Evolutionary conservation across 1,140 invertebrate genomes (phyloP), one percentile per base, ranked within the genome.

Genomic region (Neelides sp.): DNA sequence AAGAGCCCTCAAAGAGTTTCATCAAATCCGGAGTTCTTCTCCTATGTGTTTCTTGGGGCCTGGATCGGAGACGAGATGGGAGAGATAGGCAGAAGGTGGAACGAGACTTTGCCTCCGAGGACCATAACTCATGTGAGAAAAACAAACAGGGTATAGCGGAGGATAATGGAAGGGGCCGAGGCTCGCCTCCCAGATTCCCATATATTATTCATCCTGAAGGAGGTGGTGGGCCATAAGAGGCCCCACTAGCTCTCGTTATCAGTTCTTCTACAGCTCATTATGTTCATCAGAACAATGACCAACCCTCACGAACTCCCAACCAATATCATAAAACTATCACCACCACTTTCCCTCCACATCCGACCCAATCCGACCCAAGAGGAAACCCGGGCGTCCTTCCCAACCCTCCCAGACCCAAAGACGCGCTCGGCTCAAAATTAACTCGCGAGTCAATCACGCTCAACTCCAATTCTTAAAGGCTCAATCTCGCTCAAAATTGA

Each of bases 251-350:
- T 40, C 39, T 48, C 37, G n/a, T 53, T 48, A 53, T 53, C 36
- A 34, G 45, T 52, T 47, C 26, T 20, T 44, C 41, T 34, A 48
- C 45, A 53, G 45, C 36, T 53, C 51, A 42, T 53, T 53, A 53
- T 48, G 37, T 32, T 46, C 45, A 42, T 40, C 45, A 41, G 36
- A 54, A 54, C 52, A 54, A 54, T 49, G 47, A 49, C 40, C 40
- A 42, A 35, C 27, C 32, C 34, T 49, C 39, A 48, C 46, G 39
- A 49, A 48, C 46, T 37, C 28, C 17, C n/a, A 30, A 35, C 41
- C 23, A 44, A 41, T 35, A 54, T 45, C 52, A 48, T 49, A 54
- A 54, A 54, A 49, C 47, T 45, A 54, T 54, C 46, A 54, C 19
- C 52, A 49, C 41, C 47, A 45, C 4, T 32, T 32, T 32, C n/a